These are phyloP conservation scores for Melanotaenia nigrans DNA, from an alignment of 2,797 vertebrate genomes.

Conservation along the genomic window DNA sequence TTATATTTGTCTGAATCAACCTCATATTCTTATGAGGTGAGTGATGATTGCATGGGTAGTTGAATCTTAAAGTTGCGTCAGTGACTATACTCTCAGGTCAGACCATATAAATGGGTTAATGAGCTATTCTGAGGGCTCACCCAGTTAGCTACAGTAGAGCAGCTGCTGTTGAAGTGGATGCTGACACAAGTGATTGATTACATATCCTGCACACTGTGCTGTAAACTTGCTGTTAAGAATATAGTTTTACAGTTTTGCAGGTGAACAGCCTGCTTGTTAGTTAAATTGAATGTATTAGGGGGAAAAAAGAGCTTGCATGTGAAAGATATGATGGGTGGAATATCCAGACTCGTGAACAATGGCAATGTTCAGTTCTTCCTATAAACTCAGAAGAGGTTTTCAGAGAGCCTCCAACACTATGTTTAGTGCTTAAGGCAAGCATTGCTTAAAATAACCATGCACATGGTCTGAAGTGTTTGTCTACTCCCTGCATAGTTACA, in stretches of 20 bases:
- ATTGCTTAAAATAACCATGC: slow-evolving; percentile 77
- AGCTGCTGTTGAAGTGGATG: slow-evolving; percentile 66
- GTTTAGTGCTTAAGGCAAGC: slow-evolving; percentile 42
- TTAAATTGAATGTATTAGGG: background rate
- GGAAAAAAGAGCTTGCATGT: background rate
- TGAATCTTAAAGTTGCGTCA: slow-evolving; percentile 54
- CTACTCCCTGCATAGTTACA: slow-evolving; percentile 71
- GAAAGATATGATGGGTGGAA: background rate
- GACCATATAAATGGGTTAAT: slow-evolving; percentile 77
- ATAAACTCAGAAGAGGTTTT: slow-evolving; percentile 12
- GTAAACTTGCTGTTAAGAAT: slow-evolving; percentile 21
- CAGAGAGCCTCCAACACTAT: slow-evolving; percentile 18
- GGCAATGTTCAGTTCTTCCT: background rate
- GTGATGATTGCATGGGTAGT: slow-evolving; percentile 37
- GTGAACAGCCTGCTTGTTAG: background rate
- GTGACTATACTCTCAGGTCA: slow-evolving; percentile 69
- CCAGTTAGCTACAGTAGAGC: slow-evolving; percentile 75
- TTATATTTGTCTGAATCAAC: slow-evolving; percentile 45
- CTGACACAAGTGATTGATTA: slow-evolving; percentile 60
- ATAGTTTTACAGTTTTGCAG: slow-evolving; percentile 11
- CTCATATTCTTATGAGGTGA: slow-evolving; percentile 54
- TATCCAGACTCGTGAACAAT: background rate
- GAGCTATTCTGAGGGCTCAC: slow-evolving; percentile 78
- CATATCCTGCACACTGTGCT: slow-evolving; percentile 38
- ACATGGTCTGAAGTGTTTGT: slow-evolving; percentile 74